phyloP scores from a whole-genome alignment of 2,797 vertebrate species.

The Sphaeramia orbicularis region DNA sequence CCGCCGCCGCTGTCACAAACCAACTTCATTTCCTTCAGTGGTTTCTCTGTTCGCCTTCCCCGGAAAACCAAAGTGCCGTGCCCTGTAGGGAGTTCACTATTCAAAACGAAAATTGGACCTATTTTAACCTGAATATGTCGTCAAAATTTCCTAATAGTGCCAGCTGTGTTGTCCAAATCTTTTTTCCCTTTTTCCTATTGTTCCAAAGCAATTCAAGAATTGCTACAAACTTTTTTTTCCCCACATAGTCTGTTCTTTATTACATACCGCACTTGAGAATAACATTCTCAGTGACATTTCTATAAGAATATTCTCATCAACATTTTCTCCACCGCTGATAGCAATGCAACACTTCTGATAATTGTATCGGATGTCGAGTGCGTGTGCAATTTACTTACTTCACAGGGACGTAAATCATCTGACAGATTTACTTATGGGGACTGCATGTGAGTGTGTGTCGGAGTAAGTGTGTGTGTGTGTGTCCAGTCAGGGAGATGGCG shows the following conservation, averaged over 20 bases:
- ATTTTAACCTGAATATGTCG: constrained; percentile 36
- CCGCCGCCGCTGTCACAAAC: constrained; percentile 13
- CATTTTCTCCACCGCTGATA: constrained; percentile 37
- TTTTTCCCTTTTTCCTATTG: constrained; percentile 6
- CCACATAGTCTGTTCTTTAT: constrained; percentile 4
- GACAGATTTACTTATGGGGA: constrained; percentile 3
- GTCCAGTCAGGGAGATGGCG: constrained; percentile 71
- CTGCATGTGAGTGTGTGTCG: constrained; percentile 41
- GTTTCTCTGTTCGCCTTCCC: constrained; percentile 14
- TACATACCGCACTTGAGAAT: background rate
- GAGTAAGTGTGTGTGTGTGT: constrained; percentile 43
- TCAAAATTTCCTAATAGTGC: constrained; percentile 26
- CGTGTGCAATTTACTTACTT: background rate
- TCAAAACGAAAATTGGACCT: constrained; percentile 25
- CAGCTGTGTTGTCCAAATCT: constrained; percentile 4
- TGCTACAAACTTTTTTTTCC: background rate
- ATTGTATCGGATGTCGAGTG: constrained; percentile 50
- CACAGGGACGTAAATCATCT: no score
- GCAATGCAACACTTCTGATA: constrained; percentile 49
- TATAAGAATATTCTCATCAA: constrained; percentile 32
- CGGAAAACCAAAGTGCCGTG: constrained; percentile 18
- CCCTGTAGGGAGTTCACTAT: constrained; percentile 27
- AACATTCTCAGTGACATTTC: constrained; percentile 10
- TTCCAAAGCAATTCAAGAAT: background rate
- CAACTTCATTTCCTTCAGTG: constrained; percentile 1